Percentiles rank a stretch among this genome's conserved stretches.
These are phyloP conservation scores for Pseudoips prasinana DNA, from an alignment of 2,888 invertebrate genomes.

Conservation along the genomic window DNA sequence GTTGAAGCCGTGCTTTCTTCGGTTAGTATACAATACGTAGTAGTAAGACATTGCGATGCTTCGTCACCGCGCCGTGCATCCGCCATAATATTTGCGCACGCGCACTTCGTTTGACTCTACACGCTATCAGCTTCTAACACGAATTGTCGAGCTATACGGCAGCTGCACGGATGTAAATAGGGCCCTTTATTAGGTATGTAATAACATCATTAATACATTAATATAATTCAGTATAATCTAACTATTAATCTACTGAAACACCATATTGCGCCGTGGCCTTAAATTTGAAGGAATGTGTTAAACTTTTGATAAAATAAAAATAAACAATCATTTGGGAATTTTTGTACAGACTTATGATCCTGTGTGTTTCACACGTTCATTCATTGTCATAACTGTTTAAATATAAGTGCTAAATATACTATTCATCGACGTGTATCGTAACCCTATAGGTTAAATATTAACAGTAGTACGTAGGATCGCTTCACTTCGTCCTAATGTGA, in stretches of 20 bases:
- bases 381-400: slow-evolving; percentile 50
- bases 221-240: slow-evolving; percentile 59
- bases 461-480: slow-evolving; percentile 57
- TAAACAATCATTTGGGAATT: slow-evolving; percentile 34
- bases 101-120: slow-evolving; percentile 18
- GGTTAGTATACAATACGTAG: slow-evolving; percentile 52
- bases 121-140: slow-evolving; percentile 26
- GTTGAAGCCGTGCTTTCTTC: slow-evolving; percentile 61
- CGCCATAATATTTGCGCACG: slow-evolving; percentile 33
- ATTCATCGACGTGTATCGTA: slow-evolving; percentile 58
- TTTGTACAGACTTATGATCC: slow-evolving; percentile 61
- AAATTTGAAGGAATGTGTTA: slow-evolving; percentile 76
- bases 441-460: slow-evolving; percentile 67
- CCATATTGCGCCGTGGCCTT: slow-evolving; percentile 82
- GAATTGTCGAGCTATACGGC: slow-evolving; percentile 13
- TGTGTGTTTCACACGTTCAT: slow-evolving; percentile 50
- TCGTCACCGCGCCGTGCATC: slow-evolving; percentile 23
- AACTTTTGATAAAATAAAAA: slow-evolving; percentile 62
- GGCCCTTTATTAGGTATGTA: slow-evolving; percentile 53
- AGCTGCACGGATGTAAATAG: slow-evolving; percentile 51
- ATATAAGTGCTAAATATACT: slow-evolving; percentile 59
- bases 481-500: slow-evolving; percentile 63
- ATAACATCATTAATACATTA: slow-evolving; percentile 59
- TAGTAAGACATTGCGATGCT: slow-evolving; percentile 45
- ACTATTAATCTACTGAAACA: slow-evolving; percentile 79